Evolutionary conservation across 2,113 vertebrate genomes (phyloP), one percentile per base, ranked within the genome.

Genomic region (Chauna torquata): DNA sequence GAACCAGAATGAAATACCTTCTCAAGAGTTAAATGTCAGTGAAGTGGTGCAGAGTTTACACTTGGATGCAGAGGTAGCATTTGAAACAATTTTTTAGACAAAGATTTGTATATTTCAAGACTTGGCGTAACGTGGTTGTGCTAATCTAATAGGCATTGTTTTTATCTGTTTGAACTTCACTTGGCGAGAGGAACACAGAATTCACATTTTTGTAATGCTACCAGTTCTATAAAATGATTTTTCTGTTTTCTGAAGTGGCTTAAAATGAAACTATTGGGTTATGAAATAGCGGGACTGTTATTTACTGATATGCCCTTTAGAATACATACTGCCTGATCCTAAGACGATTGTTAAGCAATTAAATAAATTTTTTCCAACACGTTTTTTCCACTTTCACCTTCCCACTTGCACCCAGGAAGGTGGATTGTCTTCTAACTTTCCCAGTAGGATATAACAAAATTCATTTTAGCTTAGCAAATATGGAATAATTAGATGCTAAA

Each of bases 1-100:
- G 49, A 92, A 96, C 34, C 94, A 88, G 64, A 86, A 25, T 61
- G 84, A 93, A 45, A 12, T 6, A 24, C 59, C 68, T 25, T 69
- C 81, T 36, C 54, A 59, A 49, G 96, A 97, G 45, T 49, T 95
- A 54, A 95, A 62, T 20, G n/a, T 36, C 52, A 54, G 38, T 68
- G 94, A 85, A 90, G 54, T 92, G 52, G 94, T 74, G 28, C 86
- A 86, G 65, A 72, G 38, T 54, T 89, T 96, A 45, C 69, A 80
- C 11, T 54, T 59, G 32, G 14, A 90, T 57, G 55, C 40, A 57
- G 84, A 97, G 97, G 97, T 97, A 97, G 23, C 14, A 12, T 20
- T 22, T 70, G 47, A 23, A 42, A 57, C 36, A 19, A 24, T 38
- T 34, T 25, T 28, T 45, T 61, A 40, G 11, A n/a, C 8, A 66